These are phyloP conservation scores for Actenoides hombroni DNA, from an alignment of 2,113 vertebrate genomes.

Conservation along the genomic window DNA sequence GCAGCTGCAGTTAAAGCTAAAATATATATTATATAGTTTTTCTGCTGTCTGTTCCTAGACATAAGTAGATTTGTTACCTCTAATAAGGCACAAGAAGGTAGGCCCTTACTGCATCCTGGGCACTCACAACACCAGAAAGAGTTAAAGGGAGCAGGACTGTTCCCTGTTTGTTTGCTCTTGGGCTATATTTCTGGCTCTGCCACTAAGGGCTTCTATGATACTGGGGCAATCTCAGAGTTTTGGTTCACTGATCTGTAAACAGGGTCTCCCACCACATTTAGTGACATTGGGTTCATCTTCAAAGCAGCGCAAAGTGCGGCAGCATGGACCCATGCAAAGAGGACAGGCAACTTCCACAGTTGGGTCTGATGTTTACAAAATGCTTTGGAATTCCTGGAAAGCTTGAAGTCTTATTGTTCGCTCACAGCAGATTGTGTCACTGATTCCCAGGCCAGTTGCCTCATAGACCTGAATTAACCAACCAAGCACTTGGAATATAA, in stretches of 20 bases:
- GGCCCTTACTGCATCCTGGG: neutral
- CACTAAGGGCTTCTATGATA: neutral
- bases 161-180: neutral
- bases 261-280: neutral
- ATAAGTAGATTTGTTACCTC: neutral
- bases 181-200: neutral
- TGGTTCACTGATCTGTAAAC: neutral
- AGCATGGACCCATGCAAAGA: neutral
- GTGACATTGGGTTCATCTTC: neutral
- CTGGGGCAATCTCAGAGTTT: neutral
- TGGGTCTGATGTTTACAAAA: neutral
- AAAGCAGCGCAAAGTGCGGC: accelerated
- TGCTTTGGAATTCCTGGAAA: constrained; percentile 43
- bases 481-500: neutral
- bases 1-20: neutral
- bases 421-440: constrained; percentile 30
- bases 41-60: neutral
- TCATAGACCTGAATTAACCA: constrained; percentile 21
- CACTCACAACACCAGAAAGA: neutral
- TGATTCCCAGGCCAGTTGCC: constrained; percentile 10
- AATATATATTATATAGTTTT: neutral
- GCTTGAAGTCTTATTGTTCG: neutral
- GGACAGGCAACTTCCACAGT: neutral
- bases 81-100: neutral
- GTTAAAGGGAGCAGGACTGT: neutral